phyloP scores from a whole-genome alignment of 2,797 vertebrate genomes.

The Enteromius viviparus region DNA sequence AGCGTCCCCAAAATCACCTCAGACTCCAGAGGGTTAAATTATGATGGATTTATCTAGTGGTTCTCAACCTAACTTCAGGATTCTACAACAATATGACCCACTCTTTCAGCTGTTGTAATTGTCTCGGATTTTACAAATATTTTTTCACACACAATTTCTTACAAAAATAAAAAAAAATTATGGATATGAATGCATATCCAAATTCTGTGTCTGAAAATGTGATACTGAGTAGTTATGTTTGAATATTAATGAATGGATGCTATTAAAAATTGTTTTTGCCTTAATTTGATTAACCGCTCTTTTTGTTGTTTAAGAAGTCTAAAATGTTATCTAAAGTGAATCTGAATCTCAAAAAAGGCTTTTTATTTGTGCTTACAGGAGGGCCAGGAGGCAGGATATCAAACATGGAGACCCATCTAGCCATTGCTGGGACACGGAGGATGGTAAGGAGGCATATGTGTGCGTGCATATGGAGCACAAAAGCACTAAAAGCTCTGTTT shows the following conservation, averaged over 20 bases:
- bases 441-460: constrained; percentile 82
- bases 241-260: neutral
- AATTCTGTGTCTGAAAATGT: neutral
- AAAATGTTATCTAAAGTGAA: neutral
- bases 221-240: neutral
- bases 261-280: neutral
- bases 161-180: no score
- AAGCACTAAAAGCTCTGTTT: constrained; percentile 51
- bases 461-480: constrained; percentile 27
- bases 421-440: constrained; percentile 94
- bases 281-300: neutral
- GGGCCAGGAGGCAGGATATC: constrained; percentile 95
- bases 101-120: neutral
- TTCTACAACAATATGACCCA: neutral
- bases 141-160: neutral
- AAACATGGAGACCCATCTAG: constrained; percentile 94
- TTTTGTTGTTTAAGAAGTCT: neutral
- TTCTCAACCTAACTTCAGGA: neutral
- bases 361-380: constrained; percentile 72
- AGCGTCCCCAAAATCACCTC: no score
- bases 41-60: neutral
- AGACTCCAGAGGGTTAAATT: neutral
- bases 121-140: neutral
- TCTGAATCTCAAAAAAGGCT: neutral
- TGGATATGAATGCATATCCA: neutral